A percentile compares a stretch with the other conserved stretches of the same genome.
phyloP scores from a whole-genome alignment of 2,797 vertebrate species.

The Lates japonicus region DNA sequence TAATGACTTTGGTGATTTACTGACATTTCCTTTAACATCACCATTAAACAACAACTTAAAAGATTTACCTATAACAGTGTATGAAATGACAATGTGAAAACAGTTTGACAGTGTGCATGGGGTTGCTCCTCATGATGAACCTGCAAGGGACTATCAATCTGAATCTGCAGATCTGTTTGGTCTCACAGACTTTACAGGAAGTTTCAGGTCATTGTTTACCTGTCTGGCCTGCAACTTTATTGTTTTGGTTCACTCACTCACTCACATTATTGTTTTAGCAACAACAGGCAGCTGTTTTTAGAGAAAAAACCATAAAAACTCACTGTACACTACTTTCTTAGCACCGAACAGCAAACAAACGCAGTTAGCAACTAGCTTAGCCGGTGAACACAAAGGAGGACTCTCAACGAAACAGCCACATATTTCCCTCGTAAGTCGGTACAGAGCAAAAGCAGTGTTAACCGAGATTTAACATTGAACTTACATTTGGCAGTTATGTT shows the following conservation, averaged over 20 bases:
- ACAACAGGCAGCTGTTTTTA: background rate
- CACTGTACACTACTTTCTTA: background rate
- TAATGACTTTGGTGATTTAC: background rate
- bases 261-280: background rate
- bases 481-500: background rate
- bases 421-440: background rate
- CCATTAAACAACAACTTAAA: background rate
- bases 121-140: background rate
- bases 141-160: background rate
- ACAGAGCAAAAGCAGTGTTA: background rate
- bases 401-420: background rate
- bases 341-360: background rate
- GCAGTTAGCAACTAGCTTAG: background rate
- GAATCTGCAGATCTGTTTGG: too few relatives aligned
- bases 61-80: background rate
- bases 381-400: too few relatives aligned
- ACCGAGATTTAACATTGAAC: background rate
- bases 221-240: too few relatives aligned
- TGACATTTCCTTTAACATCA: background rate
- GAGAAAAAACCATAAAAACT: background rate
- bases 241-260: too few relatives aligned
- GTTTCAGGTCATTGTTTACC: background rate
- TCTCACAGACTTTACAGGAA: background rate
- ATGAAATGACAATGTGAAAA: too few relatives aligned
- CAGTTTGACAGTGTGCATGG: too few relatives aligned